phyloP scores from a whole-genome alignment of 2,797 vertebrate genomes.

The Tokudaia muenninki region DNA sequence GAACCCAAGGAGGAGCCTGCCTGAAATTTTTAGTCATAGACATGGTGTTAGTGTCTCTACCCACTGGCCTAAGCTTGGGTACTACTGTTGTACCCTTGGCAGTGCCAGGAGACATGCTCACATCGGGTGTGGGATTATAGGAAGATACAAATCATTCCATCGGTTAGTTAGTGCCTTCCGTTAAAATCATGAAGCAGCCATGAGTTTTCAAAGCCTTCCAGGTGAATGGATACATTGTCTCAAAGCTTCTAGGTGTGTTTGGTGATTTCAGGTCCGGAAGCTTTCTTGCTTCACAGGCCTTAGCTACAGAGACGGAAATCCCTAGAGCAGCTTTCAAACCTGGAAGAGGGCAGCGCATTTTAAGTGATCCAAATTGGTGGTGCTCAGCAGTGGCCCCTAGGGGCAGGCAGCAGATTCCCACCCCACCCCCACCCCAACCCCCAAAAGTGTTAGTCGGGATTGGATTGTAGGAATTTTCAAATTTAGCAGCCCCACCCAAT shows the following conservation, averaged over 20 bases:
- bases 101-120: not conserved
- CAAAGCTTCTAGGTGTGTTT: not conserved
- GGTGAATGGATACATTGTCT: constrained; percentile 30
- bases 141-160: not conserved
- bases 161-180: not conserved
- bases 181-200: not conserved
- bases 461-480: constrained; percentile 1
- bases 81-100: not conserved
- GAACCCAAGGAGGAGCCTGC: not conserved
- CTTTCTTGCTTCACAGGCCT: not conserved
- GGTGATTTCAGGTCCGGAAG: not conserved
- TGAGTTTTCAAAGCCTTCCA: constrained; percentile 14
- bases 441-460: not conserved
- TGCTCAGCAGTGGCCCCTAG: not conserved
- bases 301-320: constrained; percentile 11
- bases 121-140: not conserved
- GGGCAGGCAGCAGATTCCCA: not conserved
- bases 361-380: not conserved
- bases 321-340: not conserved
- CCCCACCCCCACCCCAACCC: too few relatives aligned
- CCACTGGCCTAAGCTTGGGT: not conserved
- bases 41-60: not conserved
- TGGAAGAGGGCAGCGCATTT: not conserved
- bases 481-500: not conserved
- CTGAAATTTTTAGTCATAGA: not conserved